Base-by-base conservation (phyloP, 2,113 vertebrate genomes). In the Myiozetetes cayanensis region DNA sequence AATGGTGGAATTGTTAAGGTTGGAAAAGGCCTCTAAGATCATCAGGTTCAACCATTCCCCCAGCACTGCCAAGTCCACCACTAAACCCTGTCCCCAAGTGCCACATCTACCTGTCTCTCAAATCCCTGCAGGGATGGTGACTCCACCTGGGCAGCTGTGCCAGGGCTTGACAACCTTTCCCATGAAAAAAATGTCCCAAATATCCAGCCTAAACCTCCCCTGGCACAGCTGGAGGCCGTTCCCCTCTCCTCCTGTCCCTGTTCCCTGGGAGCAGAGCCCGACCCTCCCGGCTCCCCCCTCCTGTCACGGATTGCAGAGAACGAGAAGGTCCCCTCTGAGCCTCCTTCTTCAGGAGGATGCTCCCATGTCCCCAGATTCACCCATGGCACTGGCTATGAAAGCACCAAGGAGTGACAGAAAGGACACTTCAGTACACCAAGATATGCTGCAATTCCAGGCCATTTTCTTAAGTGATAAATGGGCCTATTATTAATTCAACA, bases 401-500 rank as follows among this genome's bases (percentile, higher is more conserved):
- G 55, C 37, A 73, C 23, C 50, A 55, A 71, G 65, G 90, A 88
- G 56, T 18, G 85, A 58, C 41, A 75, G 50, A 43, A 76, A 74
- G 53, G 46, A 77, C 35, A 63, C 31, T 18, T 52, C 73, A 76
- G 55, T 13, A 55, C 53, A 22, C 2, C 0, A 4, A 92, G 72
- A 75, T 8, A 52, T 0, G n/a, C 62, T 79, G 53, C 82, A 55
- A 67, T 63, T 87, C 88, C 58, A 22, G 50, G 47, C 27, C 63
- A 67, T 66, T 75, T 86, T 91, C 78, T 46, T 86, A 67, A 83
- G 71, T 85, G 80, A 95, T 71, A 95, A 95, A 92, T 73, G 76
- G 63, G n/a, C 19, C 52, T 44, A 94, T 86, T 92, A 97, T 47
- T 94, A 94, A 92, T 94, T 85, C 76, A 93, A 58, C 22, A 87